These are phyloP conservation scores for Circaetus gallicus DNA, from an alignment of 2,113 vertebrate species.

Conservation along the genomic window DNA sequence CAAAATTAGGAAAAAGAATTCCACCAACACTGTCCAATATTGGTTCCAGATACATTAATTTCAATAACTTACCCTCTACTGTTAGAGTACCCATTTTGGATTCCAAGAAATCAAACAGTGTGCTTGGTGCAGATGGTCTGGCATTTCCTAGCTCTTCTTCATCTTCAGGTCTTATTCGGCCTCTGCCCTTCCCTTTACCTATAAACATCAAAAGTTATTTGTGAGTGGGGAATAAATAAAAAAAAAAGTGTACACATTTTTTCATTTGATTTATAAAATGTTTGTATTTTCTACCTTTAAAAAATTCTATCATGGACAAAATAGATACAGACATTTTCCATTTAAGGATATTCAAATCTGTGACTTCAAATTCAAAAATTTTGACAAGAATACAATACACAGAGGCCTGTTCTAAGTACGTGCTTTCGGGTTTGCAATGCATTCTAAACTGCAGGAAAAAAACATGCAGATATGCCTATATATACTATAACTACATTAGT, in stretches of 20 bases:
- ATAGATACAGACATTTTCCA: not conserved
- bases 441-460: not conserved
- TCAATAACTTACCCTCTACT: constrained; percentile 82
- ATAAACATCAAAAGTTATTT: not conserved
- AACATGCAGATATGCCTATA: not conserved
- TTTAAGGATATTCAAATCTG: not conserved
- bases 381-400: not conserved
- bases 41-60: not conserved
- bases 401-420: not conserved
- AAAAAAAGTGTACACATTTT: not conserved
- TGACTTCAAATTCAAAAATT: not conserved
- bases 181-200: constrained; percentile 89
- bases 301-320: not conserved
- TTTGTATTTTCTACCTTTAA: not conserved
- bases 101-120: constrained; percentile 94
- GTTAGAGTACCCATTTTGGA: constrained; percentile 93
- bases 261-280: not conserved
- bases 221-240: not conserved
- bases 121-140: constrained; percentile 93
- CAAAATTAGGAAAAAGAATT: not conserved
- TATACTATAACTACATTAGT: not conserved
- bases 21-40: not conserved
- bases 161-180: constrained; percentile 84
- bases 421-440: not conserved
- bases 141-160: constrained; percentile 85